Percentiles rank a stretch among this genome's conserved stretches.
Evolutionary conservation across 2,113 vertebrate species (phyloP).

Genomic region (Sisor rabdophorus): DNA sequence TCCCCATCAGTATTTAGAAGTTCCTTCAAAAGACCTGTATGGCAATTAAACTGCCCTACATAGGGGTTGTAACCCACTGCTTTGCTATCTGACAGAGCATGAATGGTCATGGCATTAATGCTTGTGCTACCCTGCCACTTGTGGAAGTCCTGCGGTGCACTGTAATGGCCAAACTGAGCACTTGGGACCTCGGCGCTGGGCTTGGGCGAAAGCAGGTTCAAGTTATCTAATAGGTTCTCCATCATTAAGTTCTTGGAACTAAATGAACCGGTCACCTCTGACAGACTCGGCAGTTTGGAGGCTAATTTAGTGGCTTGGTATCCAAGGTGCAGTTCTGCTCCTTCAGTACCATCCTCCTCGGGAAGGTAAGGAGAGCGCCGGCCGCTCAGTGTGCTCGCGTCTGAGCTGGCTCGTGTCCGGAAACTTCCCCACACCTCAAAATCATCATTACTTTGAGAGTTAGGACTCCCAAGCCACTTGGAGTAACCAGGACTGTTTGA

Average conservation of each 20-base stretch:
- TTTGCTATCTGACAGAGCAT: conserved; percentile 80
- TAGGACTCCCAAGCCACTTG: conserved; percentile 92
- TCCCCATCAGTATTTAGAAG: conserved; percentile 83
- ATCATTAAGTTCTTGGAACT: conserved; percentile 82
- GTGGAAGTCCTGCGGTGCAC: conserved; percentile 79
- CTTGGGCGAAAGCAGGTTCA: conserved; percentile 88
- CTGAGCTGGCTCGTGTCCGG: conserved; percentile 88
- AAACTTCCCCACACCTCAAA: conserved; percentile 93
- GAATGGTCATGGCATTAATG: conserved; percentile 78
- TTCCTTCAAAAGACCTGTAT: conserved; percentile 87
- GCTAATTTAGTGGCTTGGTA: conserved; percentile 85
- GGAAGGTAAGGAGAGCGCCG: conserved; percentile 88
- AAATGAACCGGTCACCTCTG: conserved; percentile 78
- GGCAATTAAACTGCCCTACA: conserved; percentile 78
- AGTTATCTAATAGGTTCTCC: conserved; percentile 92
- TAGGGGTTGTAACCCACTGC: conserved; percentile 69
- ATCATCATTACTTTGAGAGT: conserved; percentile 91
- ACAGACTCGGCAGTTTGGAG: conserved; percentile 86
- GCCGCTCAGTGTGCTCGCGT: conserved; percentile 90
- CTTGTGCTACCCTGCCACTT: conserved; percentile 81
- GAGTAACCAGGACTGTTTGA: conserved; percentile 84
- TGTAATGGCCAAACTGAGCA: conserved; percentile 77
- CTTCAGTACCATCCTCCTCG: conserved; percentile 86
- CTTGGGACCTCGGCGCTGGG: conserved; percentile 65
- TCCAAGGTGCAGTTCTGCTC: conserved; percentile 81